Conservation (phyloP, 1,140 invertebrate genomes). For the Parapsyche elsis region DNA sequence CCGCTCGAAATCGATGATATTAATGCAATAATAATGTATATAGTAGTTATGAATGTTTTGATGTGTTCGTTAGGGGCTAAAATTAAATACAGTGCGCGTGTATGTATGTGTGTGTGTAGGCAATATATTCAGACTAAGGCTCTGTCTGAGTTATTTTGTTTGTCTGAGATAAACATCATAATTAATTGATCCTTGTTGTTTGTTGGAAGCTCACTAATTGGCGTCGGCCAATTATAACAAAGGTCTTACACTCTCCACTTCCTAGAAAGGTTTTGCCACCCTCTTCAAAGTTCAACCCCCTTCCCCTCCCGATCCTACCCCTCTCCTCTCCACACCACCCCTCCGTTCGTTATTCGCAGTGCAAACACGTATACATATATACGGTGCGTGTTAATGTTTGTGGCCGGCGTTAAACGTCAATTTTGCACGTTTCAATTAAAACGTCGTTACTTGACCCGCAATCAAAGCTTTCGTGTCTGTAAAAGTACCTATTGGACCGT, state of each 20-base stretch:
- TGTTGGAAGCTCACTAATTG: constrained; percentile 52
- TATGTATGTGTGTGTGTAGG: neutral
- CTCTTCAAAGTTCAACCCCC: neutral
- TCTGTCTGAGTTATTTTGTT: constrained; percentile 17
- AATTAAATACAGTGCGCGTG: neutral
- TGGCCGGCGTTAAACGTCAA: constrained; percentile 16
- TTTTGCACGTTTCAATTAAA: constrained; percentile 19
- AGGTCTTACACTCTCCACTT: constrained; percentile 26
- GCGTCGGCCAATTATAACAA: constrained; percentile 52
- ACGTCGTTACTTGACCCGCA: constrained; percentile 32
- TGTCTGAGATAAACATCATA: constrained; percentile 52
- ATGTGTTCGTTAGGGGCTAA: too few species aligned
- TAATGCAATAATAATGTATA: too few species aligned
- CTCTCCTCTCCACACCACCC: too few species aligned
- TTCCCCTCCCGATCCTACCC: too few species aligned
- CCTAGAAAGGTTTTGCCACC: constrained; percentile 22
- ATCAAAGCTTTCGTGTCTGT: constrained; percentile 21
- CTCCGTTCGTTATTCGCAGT: too few species aligned
- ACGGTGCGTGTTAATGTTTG: neutral
- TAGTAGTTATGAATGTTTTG: too few species aligned
- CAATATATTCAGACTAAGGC: constrained; percentile 1
- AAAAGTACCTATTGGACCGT: constrained; percentile 23
- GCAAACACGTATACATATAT: neutral
- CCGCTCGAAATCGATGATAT: too few species aligned
- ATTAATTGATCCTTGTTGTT: constrained; percentile 55